Conservation (phyloP, 2,113 vertebrate species). For the Vireo altiloquus region DNA sequence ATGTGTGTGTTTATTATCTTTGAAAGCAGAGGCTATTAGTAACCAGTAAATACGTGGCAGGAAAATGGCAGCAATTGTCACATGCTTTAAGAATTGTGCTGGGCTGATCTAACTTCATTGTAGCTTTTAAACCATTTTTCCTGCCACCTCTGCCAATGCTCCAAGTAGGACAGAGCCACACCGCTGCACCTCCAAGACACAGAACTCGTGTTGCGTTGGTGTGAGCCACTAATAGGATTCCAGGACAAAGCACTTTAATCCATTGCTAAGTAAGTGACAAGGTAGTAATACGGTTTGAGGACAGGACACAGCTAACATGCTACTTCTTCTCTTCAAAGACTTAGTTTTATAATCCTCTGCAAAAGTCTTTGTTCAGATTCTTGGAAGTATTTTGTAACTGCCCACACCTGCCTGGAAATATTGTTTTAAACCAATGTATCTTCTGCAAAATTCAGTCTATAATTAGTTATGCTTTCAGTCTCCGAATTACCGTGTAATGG, state of each 20-base stretch:
- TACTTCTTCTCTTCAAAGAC: slow-evolving; percentile 44
- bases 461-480: slow-evolving; percentile 28
- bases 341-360: slow-evolving; percentile 30
- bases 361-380: slow-evolving; percentile 30
- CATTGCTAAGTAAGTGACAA: slow-evolving; percentile 23
- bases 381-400: slow-evolving; percentile 19
- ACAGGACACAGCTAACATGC: slow-evolving; percentile 16
- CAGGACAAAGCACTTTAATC: slow-evolving; percentile 45
- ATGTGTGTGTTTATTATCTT: not conserved
- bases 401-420: slow-evolving; percentile 26
- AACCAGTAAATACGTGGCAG: not conserved
- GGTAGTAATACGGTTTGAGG: not conserved
- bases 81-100: not conserved
- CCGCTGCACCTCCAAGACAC: not conserved
- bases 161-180: not conserved
- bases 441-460: slow-evolving; percentile 1
- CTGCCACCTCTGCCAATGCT: not conserved
- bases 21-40: not conserved
- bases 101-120: not conserved
- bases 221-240: slow-evolving; percentile 48
- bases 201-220: not conserved
- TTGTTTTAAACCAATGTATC: not conserved
- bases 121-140: not conserved
- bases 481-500: slow-evolving; percentile 9
- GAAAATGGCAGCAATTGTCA: not conserved